These are phyloP conservation scores for Epinephelus malabaricus DNA, from an alignment of 2,797 vertebrate genomes.

Conservation along the genomic window DNA sequence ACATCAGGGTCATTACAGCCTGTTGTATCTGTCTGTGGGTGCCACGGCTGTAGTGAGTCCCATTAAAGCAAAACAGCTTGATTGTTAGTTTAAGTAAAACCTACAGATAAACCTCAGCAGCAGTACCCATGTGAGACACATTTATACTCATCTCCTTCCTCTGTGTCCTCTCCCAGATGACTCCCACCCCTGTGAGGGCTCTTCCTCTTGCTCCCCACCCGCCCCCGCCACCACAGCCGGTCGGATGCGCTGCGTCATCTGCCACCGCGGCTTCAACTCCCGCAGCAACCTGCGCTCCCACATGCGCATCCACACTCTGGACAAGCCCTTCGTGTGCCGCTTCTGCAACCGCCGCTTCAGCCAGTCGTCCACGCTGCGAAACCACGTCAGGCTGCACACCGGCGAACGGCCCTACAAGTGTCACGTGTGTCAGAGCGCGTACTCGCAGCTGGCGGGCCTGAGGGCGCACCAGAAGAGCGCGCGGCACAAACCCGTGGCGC, in stretches of 20 bases:
- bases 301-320: conserved; percentile 99
- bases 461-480: conserved; percentile 98
- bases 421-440: conserved; percentile 97
- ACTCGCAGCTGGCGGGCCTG: conserved; percentile 96
- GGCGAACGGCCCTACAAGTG: conserved; percentile 98
- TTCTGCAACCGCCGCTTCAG: conserved; percentile 99
- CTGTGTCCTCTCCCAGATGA: conserved; percentile 86
- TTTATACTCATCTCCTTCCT: not conserved
- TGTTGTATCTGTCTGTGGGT: not conserved
- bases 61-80: not conserved
- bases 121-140: not conserved
- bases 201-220: conserved; percentile 77
- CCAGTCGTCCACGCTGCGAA: conserved; percentile 97
- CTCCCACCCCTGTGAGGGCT: conserved; percentile 86
- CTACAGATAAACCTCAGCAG: too few relatives aligned
- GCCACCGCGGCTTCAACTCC: conserved; percentile 98
- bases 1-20: not conserved
- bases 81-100: too few relatives aligned
- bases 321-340: conserved; percentile 98
- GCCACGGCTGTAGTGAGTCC: not conserved
- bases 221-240: conserved; percentile 76
- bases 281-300: conserved; percentile 99
- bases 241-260: conserved; percentile 98
- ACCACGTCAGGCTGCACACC: conserved; percentile 97
- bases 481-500: conserved; percentile 90